Base-by-base conservation (phyloP, 1,140 invertebrate genomes). In the Samia ricini region DNA sequence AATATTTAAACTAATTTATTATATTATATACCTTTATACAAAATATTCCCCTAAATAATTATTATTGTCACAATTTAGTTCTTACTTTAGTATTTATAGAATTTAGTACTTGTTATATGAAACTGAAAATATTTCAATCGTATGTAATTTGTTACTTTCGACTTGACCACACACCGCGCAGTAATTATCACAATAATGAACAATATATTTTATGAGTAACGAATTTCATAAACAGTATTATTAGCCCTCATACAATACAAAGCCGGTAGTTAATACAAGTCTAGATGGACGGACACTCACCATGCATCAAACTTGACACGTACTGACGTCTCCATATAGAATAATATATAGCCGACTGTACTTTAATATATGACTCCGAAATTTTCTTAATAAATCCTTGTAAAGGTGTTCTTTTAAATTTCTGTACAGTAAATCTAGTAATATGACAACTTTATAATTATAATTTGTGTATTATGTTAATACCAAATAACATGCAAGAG, bases 241-340 rank as follows among this genome's bases (percentile, higher is more conserved):
- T 42, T 52, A 52, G 51, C 51, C n/a, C 20, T 52, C 51, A 52
- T 21, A 52, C 12, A 48, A 71, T 67, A 63, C 61, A 69, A 62
- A 65, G 70, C 76, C 57, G 33, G 76, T 72, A 59, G 36, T 85
- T 79, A 79, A 74, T 87, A 70, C 61, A 66, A 81, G 73, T 83
- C 83, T 59, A 66, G 63, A 74, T 51, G 60, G 64, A 64, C 84
- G 82, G 81, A 81, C 79, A 76, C 56, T 42, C 64, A 72, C 72
- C 64, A 83, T 87, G 64, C 75, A 82, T 86, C 80, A 84, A 65
- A 56, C 58, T 51, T 69, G 73, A 81, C 72, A 63, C 68, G 63
- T 66, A 65, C 63, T 50, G 64, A 60, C 63, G 65, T 68, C 61
- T 64, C 63, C 24, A 57, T 73, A 74, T 74, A 66, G 71, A 68